These are phyloP conservation scores for Petrophora chlorosata DNA, from an alignment of 2,888 invertebrate genomes.

Conservation along the genomic window DNA sequence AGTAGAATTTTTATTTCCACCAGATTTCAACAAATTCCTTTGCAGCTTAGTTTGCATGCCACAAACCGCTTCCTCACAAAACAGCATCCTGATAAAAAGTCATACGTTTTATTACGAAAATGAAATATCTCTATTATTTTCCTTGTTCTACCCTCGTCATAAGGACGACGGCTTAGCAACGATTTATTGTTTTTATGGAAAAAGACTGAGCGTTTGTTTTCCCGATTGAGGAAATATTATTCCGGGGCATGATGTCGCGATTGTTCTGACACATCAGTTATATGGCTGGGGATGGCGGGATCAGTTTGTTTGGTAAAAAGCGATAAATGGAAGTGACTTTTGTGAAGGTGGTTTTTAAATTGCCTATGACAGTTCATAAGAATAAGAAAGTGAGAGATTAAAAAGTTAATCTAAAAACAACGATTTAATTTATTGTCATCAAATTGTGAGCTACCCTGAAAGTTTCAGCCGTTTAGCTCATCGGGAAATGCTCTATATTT, in stretches of 20 bases:
- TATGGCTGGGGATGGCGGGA: neutral
- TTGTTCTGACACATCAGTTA: conserved; percentile 17
- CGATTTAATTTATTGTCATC: too few relatives aligned
- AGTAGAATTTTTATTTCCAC: too few relatives aligned
- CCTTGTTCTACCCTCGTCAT: conserved; percentile 36
- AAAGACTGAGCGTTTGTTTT: conserved; percentile 23
- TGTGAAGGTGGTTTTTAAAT: too few relatives aligned
- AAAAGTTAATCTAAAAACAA: too few relatives aligned
- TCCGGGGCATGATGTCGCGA: conserved; percentile 17
- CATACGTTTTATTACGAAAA: conserved; percentile 34
- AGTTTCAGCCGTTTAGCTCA: too few relatives aligned
- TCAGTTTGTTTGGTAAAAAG: neutral
- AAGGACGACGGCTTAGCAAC: conserved; percentile 26
- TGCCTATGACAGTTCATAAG: too few relatives aligned
- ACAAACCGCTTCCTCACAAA: neutral
- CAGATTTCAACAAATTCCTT: too few relatives aligned
- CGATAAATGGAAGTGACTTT: neutral
- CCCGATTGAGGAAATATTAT: conserved; percentile 19
- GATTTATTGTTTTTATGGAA: conserved; percentile 36
- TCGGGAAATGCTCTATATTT: too few relatives aligned
- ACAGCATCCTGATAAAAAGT: conserved; percentile 19
- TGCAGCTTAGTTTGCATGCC: too few relatives aligned
- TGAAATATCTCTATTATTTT: conserved; percentile 35
- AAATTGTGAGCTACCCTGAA: too few relatives aligned
- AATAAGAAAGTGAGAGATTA: too few relatives aligned